These are phyloP conservation scores for Lemur catta DNA, from an alignment of 2,797 vertebrate species.

Conservation along the genomic window DNA sequence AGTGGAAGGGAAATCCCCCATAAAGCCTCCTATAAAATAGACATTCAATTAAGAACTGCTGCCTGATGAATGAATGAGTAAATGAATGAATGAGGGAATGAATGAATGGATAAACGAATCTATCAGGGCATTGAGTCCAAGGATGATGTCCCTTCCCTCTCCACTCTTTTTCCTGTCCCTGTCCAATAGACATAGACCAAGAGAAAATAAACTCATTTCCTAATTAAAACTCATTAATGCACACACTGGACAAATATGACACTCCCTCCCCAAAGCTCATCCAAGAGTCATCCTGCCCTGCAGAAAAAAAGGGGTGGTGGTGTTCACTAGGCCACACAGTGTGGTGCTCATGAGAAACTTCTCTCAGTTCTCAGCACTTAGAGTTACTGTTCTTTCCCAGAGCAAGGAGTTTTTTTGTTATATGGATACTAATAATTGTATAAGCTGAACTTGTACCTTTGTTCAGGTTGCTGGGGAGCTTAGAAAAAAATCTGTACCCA, in stretches of 20 bases:
- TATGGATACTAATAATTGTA: not conserved
- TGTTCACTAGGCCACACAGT: not conserved
- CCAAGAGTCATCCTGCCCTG: not conserved
- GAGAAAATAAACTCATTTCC: not conserved
- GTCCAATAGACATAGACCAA: not conserved
- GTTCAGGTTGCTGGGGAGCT: not conserved
- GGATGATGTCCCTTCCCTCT: not conserved
- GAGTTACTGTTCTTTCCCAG: not conserved
- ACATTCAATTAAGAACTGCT: not conserved
- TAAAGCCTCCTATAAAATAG: not conserved
- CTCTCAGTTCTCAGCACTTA: not conserved
- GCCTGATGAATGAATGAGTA: not conserved
- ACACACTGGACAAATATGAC: not conserved
- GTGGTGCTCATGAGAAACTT: not conserved
- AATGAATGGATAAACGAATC: not conserved
- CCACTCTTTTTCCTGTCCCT: not conserved
- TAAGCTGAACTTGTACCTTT: not conserved
- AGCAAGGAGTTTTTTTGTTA: not conserved
- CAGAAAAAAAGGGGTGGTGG: not conserved
- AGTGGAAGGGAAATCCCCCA: not conserved
- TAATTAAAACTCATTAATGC: constrained; percentile 4
- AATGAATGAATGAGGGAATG: not conserved
- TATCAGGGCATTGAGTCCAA: not conserved
- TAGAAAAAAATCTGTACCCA: not conserved
- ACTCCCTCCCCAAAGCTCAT: not conserved